A percentile compares a stretch with the other conserved stretches of the same genome.
Conservation (phyloP, 2,113 vertebrate species). For the Trichechus manatus region DNA sequence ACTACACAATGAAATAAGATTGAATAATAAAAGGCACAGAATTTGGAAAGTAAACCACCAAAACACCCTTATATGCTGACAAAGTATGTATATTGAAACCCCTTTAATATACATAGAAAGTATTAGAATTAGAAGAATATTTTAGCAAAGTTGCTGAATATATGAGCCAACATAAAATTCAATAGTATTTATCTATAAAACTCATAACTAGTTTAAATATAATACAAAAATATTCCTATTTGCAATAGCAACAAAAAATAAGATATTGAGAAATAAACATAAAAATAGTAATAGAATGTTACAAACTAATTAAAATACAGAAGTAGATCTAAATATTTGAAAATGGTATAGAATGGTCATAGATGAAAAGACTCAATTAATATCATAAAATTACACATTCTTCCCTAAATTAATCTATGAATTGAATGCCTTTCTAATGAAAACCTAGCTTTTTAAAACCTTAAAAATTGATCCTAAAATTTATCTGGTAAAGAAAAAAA, state of each 20-base stretch:
- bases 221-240: not conserved
- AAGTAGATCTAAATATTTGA: not conserved
- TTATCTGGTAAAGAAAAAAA: not conserved
- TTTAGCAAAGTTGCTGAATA: not conserved
- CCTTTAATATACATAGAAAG: not conserved
- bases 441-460: not conserved
- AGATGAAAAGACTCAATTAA: not conserved
- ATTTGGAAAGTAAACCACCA: not conserved
- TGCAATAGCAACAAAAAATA: not conserved
- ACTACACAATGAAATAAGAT: not conserved
- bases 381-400: not conserved
- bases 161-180: not conserved
- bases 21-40: not conserved
- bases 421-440: not conserved
- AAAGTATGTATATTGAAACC: not conserved
- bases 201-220: not conserved
- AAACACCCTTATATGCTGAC: not conserved
- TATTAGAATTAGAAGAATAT: not conserved
- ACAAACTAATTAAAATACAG: not conserved
- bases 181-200: not conserved
- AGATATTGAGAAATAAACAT: not conserved
- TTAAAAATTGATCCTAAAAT: not conserved
- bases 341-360: not conserved
- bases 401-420: not conserved
- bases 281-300: not conserved